These are phyloP conservation scores for Chironex yamaguchii DNA, from an alignment of 30 jellyfish, hydroid and myxozoan species.

Conservation along the genomic window DNA sequence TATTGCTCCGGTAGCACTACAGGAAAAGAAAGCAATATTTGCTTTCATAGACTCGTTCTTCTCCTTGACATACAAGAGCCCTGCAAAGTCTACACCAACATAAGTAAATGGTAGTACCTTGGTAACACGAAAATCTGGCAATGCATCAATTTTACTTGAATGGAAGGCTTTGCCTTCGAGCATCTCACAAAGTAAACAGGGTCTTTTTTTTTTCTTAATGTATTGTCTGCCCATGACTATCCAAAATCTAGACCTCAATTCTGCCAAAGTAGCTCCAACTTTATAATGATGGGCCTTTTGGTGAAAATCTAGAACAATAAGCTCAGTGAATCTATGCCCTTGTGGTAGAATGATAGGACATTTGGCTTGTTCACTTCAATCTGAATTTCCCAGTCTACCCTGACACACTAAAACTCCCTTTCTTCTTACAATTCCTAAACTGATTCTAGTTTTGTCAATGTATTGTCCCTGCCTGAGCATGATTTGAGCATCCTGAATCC, in stretches of 20 bases:
- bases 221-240: slow-evolving; percentile 33
- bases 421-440: neutral
- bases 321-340: slow-evolving; percentile 13
- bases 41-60: slow-evolving; percentile 8
- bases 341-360: slow-evolving; percentile 30
- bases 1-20: slow-evolving; percentile 38
- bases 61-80: slow-evolving; percentile 9
- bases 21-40: slow-evolving; percentile 25
- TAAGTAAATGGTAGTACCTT: slow-evolving; percentile 44
- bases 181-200: slow-evolving; percentile 8
- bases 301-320: slow-evolving; percentile 17
- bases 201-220: slow-evolving; percentile 8
- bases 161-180: slow-evolving; percentile 10
- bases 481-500: slow-evolving; percentile 40
- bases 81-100: slow-evolving; percentile 62
- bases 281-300: slow-evolving; percentile 19
- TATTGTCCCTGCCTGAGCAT: neutral
- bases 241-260: slow-evolving; percentile 31
- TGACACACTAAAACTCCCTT: slow-evolving; percentile 29
- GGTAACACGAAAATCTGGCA: slow-evolving; percentile 29
- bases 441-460: neutral
- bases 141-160: slow-evolving; percentile 8
- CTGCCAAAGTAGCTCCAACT: slow-evolving; percentile 41
- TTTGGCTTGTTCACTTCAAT: neutral
- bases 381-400: slow-evolving; percentile 49